A percentile compares a stretch with the other conserved stretches of the same genome.
phyloP scores from a whole-genome alignment of 2,888 invertebrate species.

The Apoda limacodes region DNA sequence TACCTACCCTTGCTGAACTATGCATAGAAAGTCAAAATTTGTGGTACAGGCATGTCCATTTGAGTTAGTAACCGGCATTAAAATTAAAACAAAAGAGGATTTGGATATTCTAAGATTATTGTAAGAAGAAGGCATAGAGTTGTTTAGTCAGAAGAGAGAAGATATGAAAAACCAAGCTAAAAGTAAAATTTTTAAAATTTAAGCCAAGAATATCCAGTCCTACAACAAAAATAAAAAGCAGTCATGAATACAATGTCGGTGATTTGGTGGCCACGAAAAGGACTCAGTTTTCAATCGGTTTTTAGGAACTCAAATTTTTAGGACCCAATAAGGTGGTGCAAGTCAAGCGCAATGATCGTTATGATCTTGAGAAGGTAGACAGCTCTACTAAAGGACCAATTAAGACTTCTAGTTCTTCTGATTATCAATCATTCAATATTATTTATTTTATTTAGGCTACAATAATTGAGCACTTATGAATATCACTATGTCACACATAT shows the following conservation, averaged over 20 bases:
- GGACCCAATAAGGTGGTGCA: slow-evolving; percentile 28
- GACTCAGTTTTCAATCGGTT: slow-evolving; percentile 30
- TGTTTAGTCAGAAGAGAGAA: slow-evolving; percentile 21
- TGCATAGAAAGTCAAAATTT: slow-evolving; percentile 6
- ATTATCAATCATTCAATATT: no score
- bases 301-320: slow-evolving; percentile 27
- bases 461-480: no score
- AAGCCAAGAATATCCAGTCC: slow-evolving; percentile 14
- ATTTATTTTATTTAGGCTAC: no score
- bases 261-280: slow-evolving; percentile 29
- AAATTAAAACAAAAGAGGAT: slow-evolving; percentile 16
- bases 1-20: slow-evolving; percentile 12
- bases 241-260: slow-evolving; percentile 8
- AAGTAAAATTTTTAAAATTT: slow-evolving; percentile 16
- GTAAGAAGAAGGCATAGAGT: slow-evolving; percentile 23
- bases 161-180: slow-evolving; percentile 21
- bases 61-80: slow-evolving; percentile 18
- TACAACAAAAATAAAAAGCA: slow-evolving; percentile 13
- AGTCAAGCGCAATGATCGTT: slow-evolving; percentile 26
- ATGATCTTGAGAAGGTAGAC: slow-evolving; percentile 25
- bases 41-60: slow-evolving; percentile 16
- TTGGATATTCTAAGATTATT: slow-evolving; percentile 19
- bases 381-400: slow-evolving; percentile 16
- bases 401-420: slow-evolving; percentile 25
- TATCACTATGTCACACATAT: no score